phyloP scores from a whole-genome alignment of 2,888 invertebrate species.

The Thecophora atra region DNA sequence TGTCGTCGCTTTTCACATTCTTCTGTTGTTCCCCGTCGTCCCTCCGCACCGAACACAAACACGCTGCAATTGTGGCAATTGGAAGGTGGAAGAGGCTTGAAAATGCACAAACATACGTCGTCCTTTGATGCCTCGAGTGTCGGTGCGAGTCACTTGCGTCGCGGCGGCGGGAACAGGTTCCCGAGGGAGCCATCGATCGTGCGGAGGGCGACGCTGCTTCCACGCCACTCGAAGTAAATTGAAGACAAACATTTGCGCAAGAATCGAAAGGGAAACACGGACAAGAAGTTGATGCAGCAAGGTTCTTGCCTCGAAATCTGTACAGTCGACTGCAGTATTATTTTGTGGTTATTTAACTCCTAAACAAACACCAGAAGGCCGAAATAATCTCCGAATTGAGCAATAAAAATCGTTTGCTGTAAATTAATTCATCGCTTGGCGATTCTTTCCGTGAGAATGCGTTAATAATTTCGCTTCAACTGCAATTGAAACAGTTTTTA shows the following conservation, averaged over 20 bases:
- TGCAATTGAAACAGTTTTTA: too few relatives aligned
- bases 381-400: not conserved
- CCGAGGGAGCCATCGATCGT: not conserved
- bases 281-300: too few relatives aligned
- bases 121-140: not conserved
- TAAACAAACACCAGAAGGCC: not conserved
- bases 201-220: too few relatives aligned
- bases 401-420: too few relatives aligned
- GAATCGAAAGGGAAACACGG: conserved; percentile 16
- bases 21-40: not conserved
- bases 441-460: too few relatives aligned
- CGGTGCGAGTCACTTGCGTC: not conserved
- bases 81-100: not conserved
- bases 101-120: conserved; percentile 13
- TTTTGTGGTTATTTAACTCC: not conserved
- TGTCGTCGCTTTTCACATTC: not conserved
- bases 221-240: conserved; percentile 11
- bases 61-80: conserved; percentile 1
- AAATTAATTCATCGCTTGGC: too few relatives aligned
- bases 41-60: conserved; percentile 7
- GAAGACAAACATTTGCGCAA: conserved; percentile 35
- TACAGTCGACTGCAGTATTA: conserved; percentile 20
- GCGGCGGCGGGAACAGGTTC: conserved; percentile 22
- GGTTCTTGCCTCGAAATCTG: too few relatives aligned
- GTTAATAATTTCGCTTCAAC: too few relatives aligned